phyloP scores from a whole-genome alignment of 2,113 vertebrate species.

The Albula goreensis region DNA sequence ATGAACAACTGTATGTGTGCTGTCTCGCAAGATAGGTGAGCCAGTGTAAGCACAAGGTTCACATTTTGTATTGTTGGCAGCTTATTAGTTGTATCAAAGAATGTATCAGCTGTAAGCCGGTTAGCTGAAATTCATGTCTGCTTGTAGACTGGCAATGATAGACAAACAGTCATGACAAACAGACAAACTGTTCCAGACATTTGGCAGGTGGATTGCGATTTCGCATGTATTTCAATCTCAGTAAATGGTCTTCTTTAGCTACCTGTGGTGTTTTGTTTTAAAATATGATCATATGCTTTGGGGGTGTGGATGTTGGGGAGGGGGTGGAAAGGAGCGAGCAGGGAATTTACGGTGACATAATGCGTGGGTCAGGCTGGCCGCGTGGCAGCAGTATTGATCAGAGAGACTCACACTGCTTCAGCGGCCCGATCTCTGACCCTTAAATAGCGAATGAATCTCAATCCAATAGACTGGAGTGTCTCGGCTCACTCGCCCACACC shows the following conservation, averaged over 20 bases:
- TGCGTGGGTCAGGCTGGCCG: slow-evolving; percentile 73
- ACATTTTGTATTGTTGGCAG: too few species aligned
- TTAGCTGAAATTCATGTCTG: too few species aligned
- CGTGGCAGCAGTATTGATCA: slow-evolving; percentile 82
- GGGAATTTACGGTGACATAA: slow-evolving; percentile 84
- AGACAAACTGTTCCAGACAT: slow-evolving; percentile 38
- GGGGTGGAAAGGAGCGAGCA: slow-evolving; percentile 37
- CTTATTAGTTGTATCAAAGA: not conserved
- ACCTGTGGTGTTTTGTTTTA: slow-evolving; percentile 48
- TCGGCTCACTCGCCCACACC: slow-evolving; percentile 43
- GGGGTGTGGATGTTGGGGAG: not conserved
- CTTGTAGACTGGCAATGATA: too few species aligned
- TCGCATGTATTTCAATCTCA: slow-evolving; percentile 62
- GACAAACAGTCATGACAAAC: not conserved
- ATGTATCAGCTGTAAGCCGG: too few species aligned
- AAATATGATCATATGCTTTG: not conserved
- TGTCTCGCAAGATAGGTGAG: too few species aligned
- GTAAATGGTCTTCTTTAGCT: slow-evolving; percentile 63
- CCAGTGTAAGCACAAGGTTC: too few species aligned
- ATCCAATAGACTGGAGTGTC: slow-evolving; percentile 93
- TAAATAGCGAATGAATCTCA: slow-evolving; percentile 99
- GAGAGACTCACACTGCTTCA: slow-evolving; percentile 71
- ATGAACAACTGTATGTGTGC: too few species aligned
- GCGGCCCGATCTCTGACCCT: slow-evolving; percentile 89
- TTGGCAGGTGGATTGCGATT: slow-evolving; percentile 44